Conservation (phyloP, 2,888 invertebrate genomes). For the Sturmia bella region DNA sequence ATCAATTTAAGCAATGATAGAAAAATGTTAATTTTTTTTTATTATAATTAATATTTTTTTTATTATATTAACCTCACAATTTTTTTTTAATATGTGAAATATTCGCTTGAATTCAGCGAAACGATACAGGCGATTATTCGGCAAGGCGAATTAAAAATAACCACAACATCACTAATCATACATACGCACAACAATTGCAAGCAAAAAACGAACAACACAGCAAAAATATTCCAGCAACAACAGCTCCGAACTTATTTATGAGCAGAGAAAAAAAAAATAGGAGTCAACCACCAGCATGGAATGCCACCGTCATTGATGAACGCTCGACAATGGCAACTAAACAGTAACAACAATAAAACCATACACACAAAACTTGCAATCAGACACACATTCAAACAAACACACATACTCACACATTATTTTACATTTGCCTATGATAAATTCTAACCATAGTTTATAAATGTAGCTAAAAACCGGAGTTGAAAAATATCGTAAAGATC, state of each 20-base stretch:
- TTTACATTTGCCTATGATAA: constrained; percentile 61
- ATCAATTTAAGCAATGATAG: too few species aligned
- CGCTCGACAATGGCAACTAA: constrained; percentile 64
- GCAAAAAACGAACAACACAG: constrained; percentile 17
- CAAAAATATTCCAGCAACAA: constrained; percentile 26
- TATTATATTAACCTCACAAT: too few species aligned
- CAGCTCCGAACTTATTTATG: constrained; percentile 26
- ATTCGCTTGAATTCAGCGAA: too few species aligned
- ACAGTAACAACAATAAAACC: constrained; percentile 19
- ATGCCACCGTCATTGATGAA: constrained; percentile 75
- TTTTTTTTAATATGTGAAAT: too few species aligned
- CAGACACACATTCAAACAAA: neutral
- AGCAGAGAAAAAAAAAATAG: constrained; percentile 72
- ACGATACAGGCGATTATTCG: too few species aligned
- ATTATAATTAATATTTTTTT: too few species aligned
- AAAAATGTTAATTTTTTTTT: too few species aligned
- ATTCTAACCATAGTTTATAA: constrained; percentile 43
- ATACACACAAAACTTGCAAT: constrained; percentile 25
- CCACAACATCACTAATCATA: neutral
- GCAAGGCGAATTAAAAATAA: too few species aligned
- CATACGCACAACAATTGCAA: constrained; percentile 15
- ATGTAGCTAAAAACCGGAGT: constrained; percentile 41
- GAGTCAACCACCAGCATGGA: constrained; percentile 80
- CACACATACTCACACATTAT: neutral
- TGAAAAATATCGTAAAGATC: constrained; percentile 34